Conservation (phyloP, 2,888 invertebrate species). For the Noctua fimbriata region DNA sequence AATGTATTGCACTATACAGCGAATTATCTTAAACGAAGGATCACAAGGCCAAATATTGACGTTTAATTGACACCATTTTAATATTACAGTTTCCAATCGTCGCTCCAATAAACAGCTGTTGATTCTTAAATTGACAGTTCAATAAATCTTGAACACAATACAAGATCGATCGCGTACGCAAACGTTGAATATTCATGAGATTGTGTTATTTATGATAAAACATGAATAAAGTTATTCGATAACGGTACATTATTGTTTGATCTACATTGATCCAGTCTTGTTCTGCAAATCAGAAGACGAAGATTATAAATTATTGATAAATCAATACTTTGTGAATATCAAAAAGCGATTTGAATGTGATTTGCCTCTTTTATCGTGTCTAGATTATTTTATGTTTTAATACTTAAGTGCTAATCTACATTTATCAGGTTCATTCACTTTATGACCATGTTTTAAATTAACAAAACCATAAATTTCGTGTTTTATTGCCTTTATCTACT, state of each 20-base stretch:
- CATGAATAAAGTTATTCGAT: slow-evolving; percentile 51
- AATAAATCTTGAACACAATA: slow-evolving; percentile 56
- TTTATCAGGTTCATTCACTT: background rate
- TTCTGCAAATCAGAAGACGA: slow-evolving; percentile 32
- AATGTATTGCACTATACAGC: background rate
- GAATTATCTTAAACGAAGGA: background rate
- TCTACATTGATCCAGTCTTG: slow-evolving; percentile 56
- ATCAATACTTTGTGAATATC: slow-evolving; percentile 30
- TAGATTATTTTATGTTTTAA: slow-evolving; percentile 10
- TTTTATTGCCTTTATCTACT: background rate
- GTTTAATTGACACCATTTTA: slow-evolving; percentile 17
- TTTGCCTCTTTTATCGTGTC: slow-evolving; percentile 7
- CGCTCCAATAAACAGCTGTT: slow-evolving; percentile 36
- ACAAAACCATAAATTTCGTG: slow-evolving; percentile 12
- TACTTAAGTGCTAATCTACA: slow-evolving; percentile 16
- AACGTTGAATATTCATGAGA: slow-evolving; percentile 58
- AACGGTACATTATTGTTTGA: slow-evolving; percentile 54
- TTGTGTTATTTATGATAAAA: slow-evolving; percentile 57
- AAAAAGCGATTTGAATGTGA: background rate
- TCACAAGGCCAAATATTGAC: background rate
- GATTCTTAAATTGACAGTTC: slow-evolving; percentile 41
- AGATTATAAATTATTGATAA: slow-evolving; percentile 35
- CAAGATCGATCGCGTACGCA: slow-evolving; percentile 50
- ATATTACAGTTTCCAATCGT: slow-evolving; percentile 4
- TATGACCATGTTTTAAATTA: background rate